These are phyloP conservation scores for Amphipoea oculea DNA, from an alignment of 2,888 invertebrate genomes.

Conservation along the genomic window DNA sequence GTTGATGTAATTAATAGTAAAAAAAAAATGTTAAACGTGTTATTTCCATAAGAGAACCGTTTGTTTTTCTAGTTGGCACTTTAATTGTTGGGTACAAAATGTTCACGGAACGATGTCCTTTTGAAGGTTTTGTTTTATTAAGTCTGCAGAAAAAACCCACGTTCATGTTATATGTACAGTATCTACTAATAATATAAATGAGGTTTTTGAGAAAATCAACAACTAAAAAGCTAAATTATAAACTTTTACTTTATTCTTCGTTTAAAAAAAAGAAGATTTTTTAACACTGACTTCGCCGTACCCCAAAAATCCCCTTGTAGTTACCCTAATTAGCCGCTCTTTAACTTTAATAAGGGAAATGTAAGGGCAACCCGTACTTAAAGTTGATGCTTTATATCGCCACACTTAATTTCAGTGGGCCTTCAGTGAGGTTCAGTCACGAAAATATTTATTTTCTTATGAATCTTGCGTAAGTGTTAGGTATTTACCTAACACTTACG, in stretches of 20 bases:
- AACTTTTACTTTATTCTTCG: slow-evolving; percentile 3
- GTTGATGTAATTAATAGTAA: too few relatives aligned
- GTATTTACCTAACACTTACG: background rate
- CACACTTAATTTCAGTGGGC: slow-evolving; percentile 61
- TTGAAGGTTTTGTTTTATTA: background rate
- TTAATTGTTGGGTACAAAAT: background rate
- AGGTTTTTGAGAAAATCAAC: background rate
- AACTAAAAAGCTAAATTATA: slow-evolving; percentile 1
- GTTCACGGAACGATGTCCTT: background rate
- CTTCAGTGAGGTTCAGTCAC: slow-evolving; percentile 50
- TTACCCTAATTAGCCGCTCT: slow-evolving; percentile 67
- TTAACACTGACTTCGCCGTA: slow-evolving; percentile 23
- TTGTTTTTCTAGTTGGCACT: background rate
- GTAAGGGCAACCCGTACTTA: slow-evolving; percentile 55
- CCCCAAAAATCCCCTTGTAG: slow-evolving; percentile 63
- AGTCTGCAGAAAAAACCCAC: background rate
- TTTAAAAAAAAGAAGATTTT: slow-evolving; percentile 16
- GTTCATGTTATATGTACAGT: background rate
- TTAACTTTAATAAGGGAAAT: slow-evolving; percentile 64
- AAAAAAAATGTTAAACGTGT: too few relatives aligned
- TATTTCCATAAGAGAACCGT: background rate
- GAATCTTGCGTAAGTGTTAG: too few relatives aligned
- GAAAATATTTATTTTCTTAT: too few relatives aligned
- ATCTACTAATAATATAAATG: background rate
- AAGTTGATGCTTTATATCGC: slow-evolving; percentile 64